A percentile compares a stretch with the other conserved stretches of the same genome.
phyloP scores from a whole-genome alignment of 2,113 vertebrate species.

The Emydura subglobosa region DNA sequence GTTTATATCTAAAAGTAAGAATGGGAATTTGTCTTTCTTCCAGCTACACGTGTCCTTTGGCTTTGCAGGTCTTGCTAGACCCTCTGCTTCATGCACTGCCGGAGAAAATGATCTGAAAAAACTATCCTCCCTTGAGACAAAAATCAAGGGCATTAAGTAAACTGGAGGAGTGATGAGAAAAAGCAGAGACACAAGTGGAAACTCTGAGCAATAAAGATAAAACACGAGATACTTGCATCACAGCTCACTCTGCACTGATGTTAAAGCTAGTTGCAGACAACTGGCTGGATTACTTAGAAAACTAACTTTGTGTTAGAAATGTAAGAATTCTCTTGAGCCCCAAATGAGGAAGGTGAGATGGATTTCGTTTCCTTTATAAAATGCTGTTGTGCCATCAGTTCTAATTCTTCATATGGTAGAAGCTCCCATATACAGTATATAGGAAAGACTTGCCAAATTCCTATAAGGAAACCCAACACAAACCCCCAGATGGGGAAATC shows the following conservation, averaged over 20 bases:
- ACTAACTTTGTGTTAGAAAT: neutral
- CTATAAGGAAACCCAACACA: neutral
- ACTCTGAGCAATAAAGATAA: neutral
- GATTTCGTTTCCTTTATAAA: slow-evolving; percentile 15
- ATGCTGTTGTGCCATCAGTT: neutral
- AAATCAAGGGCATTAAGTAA: neutral
- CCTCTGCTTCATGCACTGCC: neutral
- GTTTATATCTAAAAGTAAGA: neutral
- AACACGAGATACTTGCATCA: neutral
- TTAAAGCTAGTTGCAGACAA: neutral
- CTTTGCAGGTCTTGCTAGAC: neutral
- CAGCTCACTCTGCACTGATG: neutral
- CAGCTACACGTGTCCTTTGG: neutral
- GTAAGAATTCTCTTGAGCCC: neutral
- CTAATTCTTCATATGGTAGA: neutral
- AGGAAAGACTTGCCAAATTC: neutral
- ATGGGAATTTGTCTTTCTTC: neutral
- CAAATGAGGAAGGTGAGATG: neutral
- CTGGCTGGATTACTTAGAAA: neutral
- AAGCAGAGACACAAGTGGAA: neutral
- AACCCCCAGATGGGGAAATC: neutral
- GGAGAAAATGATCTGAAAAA: neutral
- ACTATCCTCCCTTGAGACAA: neutral
- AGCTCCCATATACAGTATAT: accelerated
- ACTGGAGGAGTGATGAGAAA: neutral